Conservation (phyloP, 2,888 invertebrate species). For the Clepsis dumicolana region DNA sequence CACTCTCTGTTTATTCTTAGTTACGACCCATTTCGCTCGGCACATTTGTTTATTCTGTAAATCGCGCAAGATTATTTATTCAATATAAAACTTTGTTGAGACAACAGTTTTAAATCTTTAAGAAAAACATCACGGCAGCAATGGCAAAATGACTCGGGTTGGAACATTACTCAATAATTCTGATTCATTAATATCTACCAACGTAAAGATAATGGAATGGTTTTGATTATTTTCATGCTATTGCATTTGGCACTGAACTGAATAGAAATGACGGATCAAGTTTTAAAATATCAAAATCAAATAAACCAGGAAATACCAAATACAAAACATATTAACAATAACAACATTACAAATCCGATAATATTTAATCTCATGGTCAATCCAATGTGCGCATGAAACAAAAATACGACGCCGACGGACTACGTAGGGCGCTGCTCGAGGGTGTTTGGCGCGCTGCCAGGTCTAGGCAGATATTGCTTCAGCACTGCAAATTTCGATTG, state of each 20-base stretch:
- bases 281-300: neutral
- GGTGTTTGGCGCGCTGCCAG: slow-evolving; percentile 71
- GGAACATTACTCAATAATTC: neutral
- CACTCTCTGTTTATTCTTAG: slow-evolving; percentile 71
- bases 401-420: slow-evolving; percentile 68
- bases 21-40: slow-evolving; percentile 65
- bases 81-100: slow-evolving; percentile 47
- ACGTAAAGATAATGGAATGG: neutral
- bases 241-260: too few relatives aligned
- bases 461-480: slow-evolving; percentile 65
- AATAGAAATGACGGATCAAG: neutral
- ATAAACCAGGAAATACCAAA: neutral
- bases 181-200: neutral
- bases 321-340: neutral
- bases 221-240: neutral
- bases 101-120: slow-evolving; percentile 14
- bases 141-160: neutral
- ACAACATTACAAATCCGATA: neutral
- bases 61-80: slow-evolving; percentile 57
- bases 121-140: slow-evolving; percentile 1
- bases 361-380: slow-evolving; percentile 26
- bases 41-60: slow-evolving; percentile 62
- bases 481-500: slow-evolving; percentile 57
- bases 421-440: slow-evolving; percentile 59
- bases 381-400: slow-evolving; percentile 68